phyloP scores from a whole-genome alignment of 2,888 invertebrate species.

The Eledona agricola region DNA sequence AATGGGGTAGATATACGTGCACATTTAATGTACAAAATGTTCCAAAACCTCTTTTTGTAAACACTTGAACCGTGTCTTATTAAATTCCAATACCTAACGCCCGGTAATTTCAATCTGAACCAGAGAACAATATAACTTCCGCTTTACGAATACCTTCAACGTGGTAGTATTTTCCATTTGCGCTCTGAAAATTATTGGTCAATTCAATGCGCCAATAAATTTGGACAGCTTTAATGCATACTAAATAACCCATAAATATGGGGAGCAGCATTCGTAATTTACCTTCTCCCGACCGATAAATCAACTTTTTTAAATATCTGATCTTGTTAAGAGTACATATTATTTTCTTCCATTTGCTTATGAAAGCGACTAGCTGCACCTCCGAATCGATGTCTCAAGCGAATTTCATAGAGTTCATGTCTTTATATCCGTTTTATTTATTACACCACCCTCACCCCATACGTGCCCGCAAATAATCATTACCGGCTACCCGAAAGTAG shows the following conservation, averaged over 20 bases:
- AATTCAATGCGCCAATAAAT: slow-evolving; percentile 9
- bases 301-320: too few relatives aligned
- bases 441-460: slow-evolving; percentile 9
- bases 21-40: too few relatives aligned
- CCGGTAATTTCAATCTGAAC: not conserved
- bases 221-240: slow-evolving; percentile 11
- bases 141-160: slow-evolving; percentile 2
- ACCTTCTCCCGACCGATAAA: slow-evolving; percentile 1
- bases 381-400: too few relatives aligned
- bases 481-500: slow-evolving; percentile 29
- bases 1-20: not conserved
- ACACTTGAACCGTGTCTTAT: too few relatives aligned
- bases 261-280: slow-evolving; percentile 7
- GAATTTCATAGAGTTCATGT: too few relatives aligned
- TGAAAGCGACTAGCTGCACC: too few relatives aligned
- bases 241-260: slow-evolving; percentile 15
- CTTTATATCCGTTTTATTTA: too few relatives aligned
- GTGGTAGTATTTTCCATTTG: slow-evolving; percentile 1
- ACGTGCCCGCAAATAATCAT: slow-evolving; percentile 27
- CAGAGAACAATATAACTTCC: slow-evolving; percentile 1
- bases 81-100: too few relatives aligned
- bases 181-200: slow-evolving; percentile 15
- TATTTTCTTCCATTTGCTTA: too few relatives aligned
- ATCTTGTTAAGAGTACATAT: too few relatives aligned
- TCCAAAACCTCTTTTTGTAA: too few relatives aligned